Base-by-base conservation (phyloP, 2,113 vertebrate species). In the Scolopax mira region DNA sequence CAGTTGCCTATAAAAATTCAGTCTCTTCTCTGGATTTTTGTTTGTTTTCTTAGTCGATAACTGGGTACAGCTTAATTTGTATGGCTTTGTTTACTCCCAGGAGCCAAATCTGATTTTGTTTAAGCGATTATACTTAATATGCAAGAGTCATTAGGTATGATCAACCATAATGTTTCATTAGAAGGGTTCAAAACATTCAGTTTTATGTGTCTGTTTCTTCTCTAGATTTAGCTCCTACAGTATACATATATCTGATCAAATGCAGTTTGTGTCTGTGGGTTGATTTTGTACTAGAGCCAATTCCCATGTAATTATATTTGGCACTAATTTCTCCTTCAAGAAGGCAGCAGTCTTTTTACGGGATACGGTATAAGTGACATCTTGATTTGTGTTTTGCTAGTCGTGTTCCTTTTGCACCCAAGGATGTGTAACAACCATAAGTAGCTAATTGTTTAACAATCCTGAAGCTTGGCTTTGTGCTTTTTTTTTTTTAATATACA, bases 241-340 rank as follows among this genome's bases (percentile, higher is more conserved):
- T 74, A 49, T 75, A 55, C 61, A 15, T 90, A 75, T 96, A 46
- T 93, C 79, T 95, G 94, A 95, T 86, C 65, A 81, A 95, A 94
- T 84, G 90, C 48, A 95, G 64, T 92, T 90, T 95, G 46, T 75
- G 73, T 79, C 83, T 92, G 94, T 93, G 88, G 95, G 93, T 42
- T 94, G 93, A 58, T 92, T 91, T 92, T 96, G 93, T 85, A 77
- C 30, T 37, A 62, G 49, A 75, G 95, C 88, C 94, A 95, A 73
- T 55, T 91, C 55, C 64, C 35, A 42, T 90, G 82, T 91, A 91
- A 90, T 92, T 92, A 54, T 75, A 3, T 72, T 92, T 95, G 81
- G 78, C 88, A 89, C 33, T 46, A 51, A 33, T 46, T 39, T 87
- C 49, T 84, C 33, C 73, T 86, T 84, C 44, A 89, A 65, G 86